These are phyloP conservation scores for Pachypanchax playfairii DNA, from an alignment of 2,113 vertebrate genomes.

Conservation along the genomic window DNA sequence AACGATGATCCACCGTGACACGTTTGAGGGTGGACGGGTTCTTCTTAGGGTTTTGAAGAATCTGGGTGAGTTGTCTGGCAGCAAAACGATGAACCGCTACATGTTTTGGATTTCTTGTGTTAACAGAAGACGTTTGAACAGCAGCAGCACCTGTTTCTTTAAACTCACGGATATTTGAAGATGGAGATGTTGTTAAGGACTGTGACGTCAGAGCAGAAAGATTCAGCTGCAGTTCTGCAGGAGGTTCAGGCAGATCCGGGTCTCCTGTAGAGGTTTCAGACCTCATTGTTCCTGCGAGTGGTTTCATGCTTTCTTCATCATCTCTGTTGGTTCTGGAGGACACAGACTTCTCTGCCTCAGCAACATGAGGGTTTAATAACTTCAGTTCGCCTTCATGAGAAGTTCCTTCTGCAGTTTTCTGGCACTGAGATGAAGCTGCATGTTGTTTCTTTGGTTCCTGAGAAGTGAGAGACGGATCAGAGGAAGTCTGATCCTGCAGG, in stretches of 20 bases:
- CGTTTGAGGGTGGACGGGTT: background rate
- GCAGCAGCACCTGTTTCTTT: background rate
- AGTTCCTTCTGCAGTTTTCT: constrained; percentile 3
- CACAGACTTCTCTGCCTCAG: background rate
- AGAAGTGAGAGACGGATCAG: background rate
- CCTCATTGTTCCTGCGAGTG: background rate
- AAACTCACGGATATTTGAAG: background rate
- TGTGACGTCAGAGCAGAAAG: background rate
- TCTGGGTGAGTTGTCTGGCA: background rate
- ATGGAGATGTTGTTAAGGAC: background rate
- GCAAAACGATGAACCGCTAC: background rate
- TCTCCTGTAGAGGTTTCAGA: background rate
- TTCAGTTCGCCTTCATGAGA: background rate
- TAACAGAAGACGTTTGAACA: background rate
- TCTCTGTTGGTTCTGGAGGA: background rate
- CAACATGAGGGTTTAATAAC: background rate
- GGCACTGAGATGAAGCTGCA: background rate
- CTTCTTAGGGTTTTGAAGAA: background rate
- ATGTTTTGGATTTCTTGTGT: background rate
- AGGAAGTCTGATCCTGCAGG: constrained; percentile 1
- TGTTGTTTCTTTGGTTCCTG: background rate
- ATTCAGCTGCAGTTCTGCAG: background rate
- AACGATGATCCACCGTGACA: rapidly evolving
- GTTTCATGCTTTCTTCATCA: background rate
- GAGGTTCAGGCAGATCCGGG: constrained; percentile 49